A percentile compares a stretch with the other conserved stretches of the same genome.
phyloP scores from a whole-genome alignment of 2,797 vertebrate genomes.

The Falco columbarius region DNA sequence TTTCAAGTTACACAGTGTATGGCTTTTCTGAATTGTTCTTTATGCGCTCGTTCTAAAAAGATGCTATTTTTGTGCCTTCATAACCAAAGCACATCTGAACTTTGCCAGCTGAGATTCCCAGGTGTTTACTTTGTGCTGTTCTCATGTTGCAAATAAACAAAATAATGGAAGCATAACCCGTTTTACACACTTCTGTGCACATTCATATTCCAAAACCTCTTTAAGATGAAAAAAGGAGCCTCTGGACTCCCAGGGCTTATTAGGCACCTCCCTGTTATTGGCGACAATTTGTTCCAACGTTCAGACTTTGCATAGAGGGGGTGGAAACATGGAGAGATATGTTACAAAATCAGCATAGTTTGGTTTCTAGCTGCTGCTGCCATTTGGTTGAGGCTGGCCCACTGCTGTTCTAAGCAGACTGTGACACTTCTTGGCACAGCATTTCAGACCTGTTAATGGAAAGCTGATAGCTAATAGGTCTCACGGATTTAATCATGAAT shows the following conservation, averaged over 20 bases:
- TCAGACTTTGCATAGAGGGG: neutral
- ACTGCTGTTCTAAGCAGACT: conserved; percentile 57
- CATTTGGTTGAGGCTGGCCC: neutral
- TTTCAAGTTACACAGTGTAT: neutral
- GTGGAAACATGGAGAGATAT: neutral
- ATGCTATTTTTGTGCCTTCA: neutral
- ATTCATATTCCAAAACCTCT: neutral
- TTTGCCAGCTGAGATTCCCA: conserved; percentile 4
- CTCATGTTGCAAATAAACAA: conserved; percentile 32
- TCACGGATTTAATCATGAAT: conserved; percentile 8
- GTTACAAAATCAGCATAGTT: neutral
- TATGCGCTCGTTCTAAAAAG: neutral
- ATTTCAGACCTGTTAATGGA: conserved; percentile 33
- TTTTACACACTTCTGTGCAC: neutral
- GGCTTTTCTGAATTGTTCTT: neutral
- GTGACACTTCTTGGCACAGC: conserved; percentile 37
- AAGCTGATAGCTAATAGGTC: conserved; percentile 34
- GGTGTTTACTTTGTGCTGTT: conserved; percentile 26
- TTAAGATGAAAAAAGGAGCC: neutral
- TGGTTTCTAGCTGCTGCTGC: neutral
- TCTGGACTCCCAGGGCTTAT: neutral
- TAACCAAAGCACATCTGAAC: neutral
- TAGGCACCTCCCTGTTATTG: neutral
- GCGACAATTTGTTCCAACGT: neutral
- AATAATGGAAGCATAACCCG: conserved; percentile 6